Evolutionary conservation across 2,888 invertebrate genomes (phyloP), one percentile per base, ranked within the genome.

Genomic region (Epiblema foenella): DNA sequence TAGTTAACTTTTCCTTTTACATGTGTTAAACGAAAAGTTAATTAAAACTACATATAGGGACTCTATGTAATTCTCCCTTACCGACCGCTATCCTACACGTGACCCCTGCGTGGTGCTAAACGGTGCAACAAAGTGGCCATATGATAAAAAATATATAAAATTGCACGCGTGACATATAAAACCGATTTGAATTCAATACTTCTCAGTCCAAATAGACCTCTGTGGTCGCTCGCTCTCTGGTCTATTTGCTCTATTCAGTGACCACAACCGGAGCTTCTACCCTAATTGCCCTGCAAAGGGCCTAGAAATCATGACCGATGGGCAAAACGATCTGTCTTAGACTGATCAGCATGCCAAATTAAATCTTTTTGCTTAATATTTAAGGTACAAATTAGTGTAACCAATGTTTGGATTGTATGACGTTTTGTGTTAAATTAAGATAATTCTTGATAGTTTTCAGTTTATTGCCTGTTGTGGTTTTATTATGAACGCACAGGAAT

Each of bases 251-350:
- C 2, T 12, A 59, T 64, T 68, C 69, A 56, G 74, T 46, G 69
- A 79, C 80, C 79, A 67, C 78, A 79, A 79, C 59, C 60, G 66
- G 75, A 20, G 69, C 69, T 77, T 76, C 77, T 73, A 78, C 76
- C 75, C 74, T 73, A 72, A 68, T 71, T 71, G 49, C 59, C 51
- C 29, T 10, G 20, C 56, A 49, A 65, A 56, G 65, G 29, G 42
- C 65, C 18, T 9, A 51, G 29, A 51, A 17, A 51, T 8, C 17
- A 0, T 7, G 17, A 2, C 17, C 15, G 29, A 29, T n/a, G 10
- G 15, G 10, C 20, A 42, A 24, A 15, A 60, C 8, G 7, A 46
- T 11, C n/a, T 60, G 1, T 17, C 11, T 17, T 15, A n/a, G 18
- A 37, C 8, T 15, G 1, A 1, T 11, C 1, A 20, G 20, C n/a